Percentiles rank a stretch among this genome's conserved stretches.
These are phyloP conservation scores for Drosophila punjabiensis DNA, from an alignment of 1,140 invertebrate species.

Conservation along the genomic window DNA sequence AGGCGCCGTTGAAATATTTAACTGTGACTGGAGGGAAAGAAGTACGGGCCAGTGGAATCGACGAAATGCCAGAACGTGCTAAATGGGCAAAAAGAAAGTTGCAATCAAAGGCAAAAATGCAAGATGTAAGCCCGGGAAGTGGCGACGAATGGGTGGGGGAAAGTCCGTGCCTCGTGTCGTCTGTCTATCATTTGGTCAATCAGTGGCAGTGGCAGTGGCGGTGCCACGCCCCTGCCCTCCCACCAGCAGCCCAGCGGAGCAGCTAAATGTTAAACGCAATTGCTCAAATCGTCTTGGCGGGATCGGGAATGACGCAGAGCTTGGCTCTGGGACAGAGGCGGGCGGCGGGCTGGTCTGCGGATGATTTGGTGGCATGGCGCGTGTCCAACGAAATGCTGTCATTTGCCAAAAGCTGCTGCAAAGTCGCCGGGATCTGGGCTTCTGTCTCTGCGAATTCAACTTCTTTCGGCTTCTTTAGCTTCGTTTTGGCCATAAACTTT, in stretches of 20 bases:
- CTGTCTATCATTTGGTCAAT: slow-evolving; percentile 81
- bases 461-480: slow-evolving; percentile 31
- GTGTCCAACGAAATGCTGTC: slow-evolving; percentile 75
- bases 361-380: slow-evolving; percentile 81
- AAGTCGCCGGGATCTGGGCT: slow-evolving; percentile 51
- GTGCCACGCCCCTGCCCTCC: slow-evolving; percentile 29
- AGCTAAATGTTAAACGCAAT: slow-evolving; percentile 75
- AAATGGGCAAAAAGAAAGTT: slow-evolving; percentile 72
- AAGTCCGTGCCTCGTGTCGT: slow-evolving; percentile 41
- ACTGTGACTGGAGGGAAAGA: slow-evolving; percentile 17
- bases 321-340: neutral
- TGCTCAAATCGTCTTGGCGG: slow-evolving; percentile 44
- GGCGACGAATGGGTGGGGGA: neutral
- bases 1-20: slow-evolving; percentile 62
- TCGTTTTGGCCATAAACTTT: slow-evolving; percentile 77
- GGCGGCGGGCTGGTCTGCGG: slow-evolving; percentile 40
- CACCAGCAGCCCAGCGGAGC: slow-evolving; percentile 31
- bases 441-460: slow-evolving; percentile 22
- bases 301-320: slow-evolving; percentile 7
- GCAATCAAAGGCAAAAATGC: slow-evolving; percentile 72
- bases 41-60: slow-evolving; percentile 23
- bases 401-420: slow-evolving; percentile 67
- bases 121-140: slow-evolving; percentile 52
- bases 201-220: slow-evolving; percentile 47
- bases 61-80: slow-evolving; percentile 65